A percentile compares a stretch with the other conserved stretches of the same genome.
phyloP scores from a whole-genome alignment of 2,113 vertebrate species.

The Tylochromis polylepis region DNA sequence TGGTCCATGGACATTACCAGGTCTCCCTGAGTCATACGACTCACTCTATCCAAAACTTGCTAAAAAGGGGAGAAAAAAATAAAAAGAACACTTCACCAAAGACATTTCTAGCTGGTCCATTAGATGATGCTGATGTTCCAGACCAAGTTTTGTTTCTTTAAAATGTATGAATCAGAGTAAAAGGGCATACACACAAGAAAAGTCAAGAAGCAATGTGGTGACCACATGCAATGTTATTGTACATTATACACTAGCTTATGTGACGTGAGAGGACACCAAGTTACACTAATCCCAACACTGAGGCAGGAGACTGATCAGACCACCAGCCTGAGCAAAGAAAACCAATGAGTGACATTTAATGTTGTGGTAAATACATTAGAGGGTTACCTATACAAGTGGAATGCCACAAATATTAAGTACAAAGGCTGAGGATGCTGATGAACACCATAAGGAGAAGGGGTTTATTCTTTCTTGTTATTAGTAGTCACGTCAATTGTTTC shows the following conservation, averaged over 20 bases:
- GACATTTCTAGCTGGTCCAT: neutral
- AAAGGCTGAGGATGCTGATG: neutral
- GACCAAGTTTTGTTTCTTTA: neutral
- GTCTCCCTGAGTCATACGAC: slow-evolving; percentile 95
- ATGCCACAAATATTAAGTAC: neutral
- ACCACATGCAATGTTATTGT: neutral
- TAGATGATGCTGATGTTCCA: neutral
- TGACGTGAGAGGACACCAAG: neutral
- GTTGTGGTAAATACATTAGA: neutral
- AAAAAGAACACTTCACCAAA: neutral
- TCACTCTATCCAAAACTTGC: slow-evolving; percentile 95
- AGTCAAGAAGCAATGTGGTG: neutral
- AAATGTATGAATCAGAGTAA: neutral
- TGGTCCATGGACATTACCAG: slow-evolving; percentile 99
- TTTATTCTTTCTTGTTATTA: neutral
- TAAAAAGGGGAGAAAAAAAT: slow-evolving; percentile 42
- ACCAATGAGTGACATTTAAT: too few relatives aligned
- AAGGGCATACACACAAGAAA: neutral
- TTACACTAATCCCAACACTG: neutral
- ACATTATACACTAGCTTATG: neutral
- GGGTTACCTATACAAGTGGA: neutral
- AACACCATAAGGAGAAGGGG: neutral
- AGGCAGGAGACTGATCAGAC: neutral
- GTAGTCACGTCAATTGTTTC: neutral
- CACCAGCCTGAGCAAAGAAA: too few relatives aligned